Percentiles rank a stretch among this genome's conserved stretches.
These are phyloP conservation scores for Muschampia plurimacula DNA, from an alignment of 2,888 invertebrate genomes.

Conservation along the genomic window DNA sequence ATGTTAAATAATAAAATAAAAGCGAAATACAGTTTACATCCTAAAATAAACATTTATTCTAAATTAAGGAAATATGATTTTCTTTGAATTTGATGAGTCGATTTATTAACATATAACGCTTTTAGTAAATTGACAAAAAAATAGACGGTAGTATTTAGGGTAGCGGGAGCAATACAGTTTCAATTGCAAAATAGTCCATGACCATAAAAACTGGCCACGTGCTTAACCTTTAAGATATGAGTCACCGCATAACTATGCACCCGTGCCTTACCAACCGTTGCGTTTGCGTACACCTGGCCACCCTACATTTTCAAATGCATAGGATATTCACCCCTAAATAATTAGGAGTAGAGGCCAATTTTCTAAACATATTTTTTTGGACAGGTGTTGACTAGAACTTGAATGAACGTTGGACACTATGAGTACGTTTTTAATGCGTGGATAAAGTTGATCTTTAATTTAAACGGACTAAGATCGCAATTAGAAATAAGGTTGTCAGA, in stretches of 20 bases:
- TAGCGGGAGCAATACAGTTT: background rate
- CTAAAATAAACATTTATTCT: no score
- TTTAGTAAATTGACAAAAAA: background rate
- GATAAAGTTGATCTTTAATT: slow-evolving; percentile 19
- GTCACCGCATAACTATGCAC: slow-evolving; percentile 64
- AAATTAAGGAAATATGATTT: no score
- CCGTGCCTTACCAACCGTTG: slow-evolving; percentile 67
- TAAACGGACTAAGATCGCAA: background rate
- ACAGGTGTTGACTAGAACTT: slow-evolving; percentile 45
- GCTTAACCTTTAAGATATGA: slow-evolving; percentile 62
- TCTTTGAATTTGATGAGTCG: no score
- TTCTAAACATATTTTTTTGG: slow-evolving; percentile 9
- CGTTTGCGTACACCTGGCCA: slow-evolving; percentile 67
- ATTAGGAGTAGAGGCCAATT: background rate
- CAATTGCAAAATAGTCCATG: background rate
- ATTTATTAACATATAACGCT: no score
- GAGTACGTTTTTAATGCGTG: slow-evolving; percentile 26
- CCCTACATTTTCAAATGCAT: slow-evolving; percentile 33
- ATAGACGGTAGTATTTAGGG: background rate
- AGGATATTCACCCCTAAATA: slow-evolving; percentile 33
- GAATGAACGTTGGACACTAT: slow-evolving; percentile 44
- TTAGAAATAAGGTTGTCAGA: background rate
- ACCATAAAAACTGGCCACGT: slow-evolving; percentile 65
- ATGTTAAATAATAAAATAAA: no score
- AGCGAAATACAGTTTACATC: no score